Conservation (phyloP, 1,140 invertebrate genomes). For the Dendroctonus valens region DNA sequence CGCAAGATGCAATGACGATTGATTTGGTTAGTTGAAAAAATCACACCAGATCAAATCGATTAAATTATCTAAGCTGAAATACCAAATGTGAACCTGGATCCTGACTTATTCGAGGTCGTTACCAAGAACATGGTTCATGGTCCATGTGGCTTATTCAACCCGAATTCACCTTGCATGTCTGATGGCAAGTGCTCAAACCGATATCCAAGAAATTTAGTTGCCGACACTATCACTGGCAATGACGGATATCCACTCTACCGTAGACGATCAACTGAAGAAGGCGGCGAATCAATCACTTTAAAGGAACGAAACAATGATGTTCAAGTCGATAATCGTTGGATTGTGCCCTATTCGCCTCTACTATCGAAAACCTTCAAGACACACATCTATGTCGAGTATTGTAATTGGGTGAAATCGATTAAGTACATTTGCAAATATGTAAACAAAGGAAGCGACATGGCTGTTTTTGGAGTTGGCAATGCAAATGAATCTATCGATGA, state of each 20-base stretch:
- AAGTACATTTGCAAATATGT: conserved; percentile 47
- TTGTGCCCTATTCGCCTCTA: conserved; percentile 50
- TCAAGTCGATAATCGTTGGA: conserved; percentile 41
- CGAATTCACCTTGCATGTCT: conserved; percentile 53
- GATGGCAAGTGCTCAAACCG: conserved; percentile 53
- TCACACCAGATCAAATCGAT: conserved; percentile 52
- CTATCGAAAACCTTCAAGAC: conserved; percentile 46
- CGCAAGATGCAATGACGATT: conserved; percentile 52
- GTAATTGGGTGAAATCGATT: conserved; percentile 46
- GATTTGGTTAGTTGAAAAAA: conserved; percentile 50
- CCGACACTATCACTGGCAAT: conserved; percentile 46
- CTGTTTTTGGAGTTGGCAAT: conserved; percentile 33
- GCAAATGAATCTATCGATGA: conserved; percentile 14
- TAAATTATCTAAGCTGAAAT: conserved; percentile 57
- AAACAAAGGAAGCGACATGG: conserved; percentile 49
- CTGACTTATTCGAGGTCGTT: conserved; percentile 49
- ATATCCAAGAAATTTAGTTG: conserved; percentile 46
- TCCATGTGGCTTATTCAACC: conserved; percentile 54
- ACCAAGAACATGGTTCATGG: conserved; percentile 57
- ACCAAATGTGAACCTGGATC: conserved; percentile 52
- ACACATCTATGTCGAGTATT: conserved; percentile 51
- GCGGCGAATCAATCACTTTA: neutral
- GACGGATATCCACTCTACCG: conserved; percentile 51
- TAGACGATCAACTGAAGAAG: conserved; percentile 48
- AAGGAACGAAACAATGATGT: conserved; percentile 19